Base-by-base conservation (phyloP, 2,113 vertebrate species). In the Oriolus oriolus region DNA sequence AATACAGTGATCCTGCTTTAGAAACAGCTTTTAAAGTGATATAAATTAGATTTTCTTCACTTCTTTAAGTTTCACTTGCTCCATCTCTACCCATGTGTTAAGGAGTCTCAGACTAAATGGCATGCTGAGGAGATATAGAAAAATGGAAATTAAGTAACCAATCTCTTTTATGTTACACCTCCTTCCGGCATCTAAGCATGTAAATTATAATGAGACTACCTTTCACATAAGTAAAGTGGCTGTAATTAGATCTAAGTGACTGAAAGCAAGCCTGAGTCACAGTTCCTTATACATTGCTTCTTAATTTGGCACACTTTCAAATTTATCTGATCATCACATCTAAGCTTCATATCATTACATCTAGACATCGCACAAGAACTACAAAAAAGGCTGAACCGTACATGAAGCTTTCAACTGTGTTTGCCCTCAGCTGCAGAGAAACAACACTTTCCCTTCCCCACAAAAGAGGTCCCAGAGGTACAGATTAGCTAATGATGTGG, bases 191-290 rank as follows among this genome's bases (percentile, higher is more conserved):
- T 80, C 84, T 59, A 83, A 77, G 66, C 81, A 73, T 9, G 6
- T 83, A 73, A 79, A 76, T 94, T 60, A 53, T 85, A 81, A 88
- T 71, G 27, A 85, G 42, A 90, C 45, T 69, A 53, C 30, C 33
- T 88, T 90, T 85, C 70, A 91, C 63, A 74, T 79, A 26, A 80
- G 18, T 61, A 61, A 95, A 89, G 59, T 54, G 47, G 27, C 45
- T 85, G 59, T 94, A 95, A 94, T 95, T 94, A 96, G 53, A 68
- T 59, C 31, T 61, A 79, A 93, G 70, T 80, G 78, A 85, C 37
- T 93, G 78, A 74, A 82, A 94, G 70, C 28, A 85, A 93, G 27
- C 15, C 53, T 54, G 27, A 95, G 61, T 93, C 86, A 74, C 49
- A 80, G 53, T 59, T 89, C 33, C 19, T 87, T 81, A 82, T 28